Evolutionary conservation across 2,797 vertebrate species (phyloP), one percentile per base, ranked within the genome.

Genomic region (Acropternis orthonyx): DNA sequence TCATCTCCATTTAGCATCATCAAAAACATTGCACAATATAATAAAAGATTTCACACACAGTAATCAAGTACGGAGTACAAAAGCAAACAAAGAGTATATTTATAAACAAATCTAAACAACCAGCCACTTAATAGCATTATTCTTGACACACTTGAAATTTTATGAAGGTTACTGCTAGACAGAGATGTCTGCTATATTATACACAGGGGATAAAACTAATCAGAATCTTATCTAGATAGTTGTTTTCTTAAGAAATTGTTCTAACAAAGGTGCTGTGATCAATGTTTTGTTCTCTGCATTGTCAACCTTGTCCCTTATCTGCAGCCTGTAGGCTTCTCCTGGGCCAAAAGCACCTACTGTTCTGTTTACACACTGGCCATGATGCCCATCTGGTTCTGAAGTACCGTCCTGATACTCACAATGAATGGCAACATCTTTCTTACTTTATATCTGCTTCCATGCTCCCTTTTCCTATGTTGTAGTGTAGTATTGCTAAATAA

Each of bases 271-370:
- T 77, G 15, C 6, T 52, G 23, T 21, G 34, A 48, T 39, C 14
- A 16, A 13, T 16, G 7, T 43, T 77, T 87, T 63, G 30, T 8
- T 46, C 24, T 67, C 28, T 30, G 9, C 23, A 32, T 3, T 81
- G 56, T 18, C 1, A 0, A 22, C 6, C 67, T 54, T 1, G 0
- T 7, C 27, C 41, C 28, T 56, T 30, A 48, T 18, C 24, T 46
- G 54, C 51, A 39, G 41, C 17, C 21, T 32, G 4, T 18, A 36
- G 22, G 30, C 4, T 24, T 32, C 39, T 74, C 36, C 61, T 37
- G 41, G 39, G 36, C 41, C 72, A 71, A 71, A 52, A 34, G 15
- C 28, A 39, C 15, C 36, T n/a, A 5, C 63, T 48, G 52, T 34
- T 67, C 24, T 51, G 20, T 12, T 61, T 21, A 37, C 43, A 39